Percentiles rank a stretch among this genome's conserved stretches.
Conservation (phyloP, 23 tunicate genomes). For the Botrylloides violaceus region DNA sequence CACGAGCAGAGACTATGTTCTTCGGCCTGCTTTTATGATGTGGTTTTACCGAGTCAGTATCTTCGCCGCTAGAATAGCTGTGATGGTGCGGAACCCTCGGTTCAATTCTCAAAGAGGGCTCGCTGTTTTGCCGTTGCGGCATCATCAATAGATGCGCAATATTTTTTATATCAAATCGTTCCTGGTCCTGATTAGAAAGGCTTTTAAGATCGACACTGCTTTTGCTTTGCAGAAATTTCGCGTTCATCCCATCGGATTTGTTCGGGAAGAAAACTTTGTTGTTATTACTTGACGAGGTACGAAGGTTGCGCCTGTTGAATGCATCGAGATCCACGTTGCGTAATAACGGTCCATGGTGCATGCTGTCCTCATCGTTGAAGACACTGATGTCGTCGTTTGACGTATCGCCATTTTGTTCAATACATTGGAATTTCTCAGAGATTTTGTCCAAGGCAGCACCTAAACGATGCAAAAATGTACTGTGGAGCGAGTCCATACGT, state of each 20-base stretch:
- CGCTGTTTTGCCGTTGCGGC: constrained; percentile 1
- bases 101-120: background rate
- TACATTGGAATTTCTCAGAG: background rate
- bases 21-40: too few species aligned
- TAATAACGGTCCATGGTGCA: too few species aligned
- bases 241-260: background rate
- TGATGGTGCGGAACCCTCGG: background rate
- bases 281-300: background rate
- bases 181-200: background rate
- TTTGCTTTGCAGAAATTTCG: background rate
- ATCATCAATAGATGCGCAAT: background rate
- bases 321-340: too few species aligned
- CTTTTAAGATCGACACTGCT: background rate
- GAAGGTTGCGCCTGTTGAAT: background rate
- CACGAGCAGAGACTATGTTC: background rate
- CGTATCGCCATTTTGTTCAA: background rate
- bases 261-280: background rate
- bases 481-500: too few species aligned
- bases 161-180: background rate
- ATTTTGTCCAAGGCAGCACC: background rate
- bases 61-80: background rate
- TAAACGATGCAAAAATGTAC: too few species aligned
- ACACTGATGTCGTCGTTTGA: too few species aligned
- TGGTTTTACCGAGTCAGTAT: background rate
- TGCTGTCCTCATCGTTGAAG: background rate